Percentiles rank a stretch among this genome's conserved stretches.
phyloP scores from a whole-genome alignment of 1,140 invertebrate genomes.

The Drosophila sulfurigaster region DNA sequence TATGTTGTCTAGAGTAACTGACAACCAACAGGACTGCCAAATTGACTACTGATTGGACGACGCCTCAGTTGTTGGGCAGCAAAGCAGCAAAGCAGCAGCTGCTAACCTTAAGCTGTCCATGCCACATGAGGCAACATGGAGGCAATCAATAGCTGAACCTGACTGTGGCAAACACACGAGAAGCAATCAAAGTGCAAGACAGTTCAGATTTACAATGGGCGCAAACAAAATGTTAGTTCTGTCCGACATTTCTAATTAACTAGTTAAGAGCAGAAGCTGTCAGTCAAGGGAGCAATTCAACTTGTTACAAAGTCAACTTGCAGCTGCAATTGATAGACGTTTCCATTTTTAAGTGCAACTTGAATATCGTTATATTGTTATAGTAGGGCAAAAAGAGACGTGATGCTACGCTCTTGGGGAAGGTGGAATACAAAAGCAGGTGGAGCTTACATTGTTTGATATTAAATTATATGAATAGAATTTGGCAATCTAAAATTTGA shows the following conservation, averaged over 20 bases:
- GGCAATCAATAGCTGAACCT: constrained; percentile 20
- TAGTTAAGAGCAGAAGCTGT: constrained; percentile 17
- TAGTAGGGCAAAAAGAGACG: not conserved
- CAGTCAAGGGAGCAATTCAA: constrained; percentile 3
- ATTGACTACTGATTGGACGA: constrained; percentile 29
- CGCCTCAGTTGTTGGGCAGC: not conserved
- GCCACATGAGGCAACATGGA: constrained; percentile 11
- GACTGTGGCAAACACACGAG: not conserved
- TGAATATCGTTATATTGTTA: not conserved
- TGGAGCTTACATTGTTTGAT: not conserved
- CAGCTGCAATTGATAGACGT: not conserved
- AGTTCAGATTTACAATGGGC: constrained; percentile 22
- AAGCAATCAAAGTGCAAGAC: constrained; percentile 34
- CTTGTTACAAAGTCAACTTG: constrained; percentile 13
- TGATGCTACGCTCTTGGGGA: not conserved
- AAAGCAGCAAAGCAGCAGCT: not conserved
- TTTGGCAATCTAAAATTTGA: too few species aligned
- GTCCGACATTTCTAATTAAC: constrained; percentile 42
- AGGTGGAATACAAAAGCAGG: not conserved
- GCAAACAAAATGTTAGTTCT: constrained; percentile 19
- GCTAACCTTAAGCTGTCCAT: constrained; percentile 28
- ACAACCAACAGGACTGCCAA: constrained; percentile 32
- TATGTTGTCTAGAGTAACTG: constrained; percentile 16
- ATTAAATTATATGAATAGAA: too few species aligned
- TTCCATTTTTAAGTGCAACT: constrained; percentile 1